Evolutionary conservation across 1,140 invertebrate genomes (phyloP).

Genomic region (Formica selysi): DNA sequence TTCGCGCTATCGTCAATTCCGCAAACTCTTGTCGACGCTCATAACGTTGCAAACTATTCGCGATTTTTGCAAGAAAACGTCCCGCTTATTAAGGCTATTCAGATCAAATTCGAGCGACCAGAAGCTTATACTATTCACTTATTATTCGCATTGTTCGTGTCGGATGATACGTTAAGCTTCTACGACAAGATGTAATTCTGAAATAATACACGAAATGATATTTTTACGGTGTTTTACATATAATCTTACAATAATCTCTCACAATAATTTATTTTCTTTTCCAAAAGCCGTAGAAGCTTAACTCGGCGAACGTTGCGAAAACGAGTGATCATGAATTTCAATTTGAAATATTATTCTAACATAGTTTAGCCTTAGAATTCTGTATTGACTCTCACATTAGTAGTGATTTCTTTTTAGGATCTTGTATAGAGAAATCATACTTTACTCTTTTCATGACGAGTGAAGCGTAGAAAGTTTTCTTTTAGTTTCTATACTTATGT

Average conservation of each 20-base stretch:
- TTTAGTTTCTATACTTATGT: conserved; percentile 55
- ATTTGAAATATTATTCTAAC: conserved; percentile 53
- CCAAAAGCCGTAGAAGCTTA: conserved; percentile 20
- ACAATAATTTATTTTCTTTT: not conserved
- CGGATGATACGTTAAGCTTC: conserved; percentile 37
- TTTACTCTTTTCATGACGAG: conserved; percentile 64
- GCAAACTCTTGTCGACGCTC: conserved; percentile 9
- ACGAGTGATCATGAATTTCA: conserved; percentile 31
- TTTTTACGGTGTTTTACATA: not conserved
- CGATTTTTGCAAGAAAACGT: conserved; percentile 3
- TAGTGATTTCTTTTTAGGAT: conserved; percentile 66
- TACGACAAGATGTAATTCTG: conserved; percentile 23
- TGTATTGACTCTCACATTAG: conserved; percentile 65
- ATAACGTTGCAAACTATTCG: conserved; percentile 47
- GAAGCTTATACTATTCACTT: not conserved
- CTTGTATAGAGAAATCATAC: conserved; percentile 58
- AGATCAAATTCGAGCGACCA: conserved; percentile 26
- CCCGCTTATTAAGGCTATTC: not conserved
- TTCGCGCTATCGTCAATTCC: not conserved
- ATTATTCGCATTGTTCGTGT: conserved; percentile 36
- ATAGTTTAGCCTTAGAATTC: conserved; percentile 53
- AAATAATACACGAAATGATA: conserved; percentile 11
- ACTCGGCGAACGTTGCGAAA: conserved; percentile 31
- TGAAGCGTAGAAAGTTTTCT: conserved; percentile 64
- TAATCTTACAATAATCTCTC: not conserved